Percentiles rank a stretch among this genome's conserved stretches.
These are phyloP conservation scores for Aegithalos caudatus DNA, from an alignment of 2,113 vertebrate species.

Conservation along the genomic window DNA sequence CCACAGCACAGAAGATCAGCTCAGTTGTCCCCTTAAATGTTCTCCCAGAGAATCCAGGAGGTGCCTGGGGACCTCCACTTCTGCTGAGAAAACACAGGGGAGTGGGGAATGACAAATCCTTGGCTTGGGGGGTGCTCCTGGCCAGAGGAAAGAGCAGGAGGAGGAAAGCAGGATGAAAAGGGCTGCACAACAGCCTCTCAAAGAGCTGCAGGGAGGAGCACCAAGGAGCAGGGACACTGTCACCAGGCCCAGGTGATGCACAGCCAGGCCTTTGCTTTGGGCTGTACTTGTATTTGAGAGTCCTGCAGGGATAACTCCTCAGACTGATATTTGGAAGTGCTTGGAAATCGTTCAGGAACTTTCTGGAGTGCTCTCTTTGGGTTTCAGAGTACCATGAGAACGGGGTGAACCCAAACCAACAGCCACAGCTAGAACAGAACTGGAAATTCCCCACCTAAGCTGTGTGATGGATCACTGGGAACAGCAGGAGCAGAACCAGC, in stretches of 20 bases:
- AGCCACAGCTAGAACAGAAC: not conserved
- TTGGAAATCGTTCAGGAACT: not conserved
- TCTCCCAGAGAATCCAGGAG: not conserved
- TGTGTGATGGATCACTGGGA: not conserved
- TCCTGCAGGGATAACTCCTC: not conserved
- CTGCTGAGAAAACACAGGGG: not conserved
- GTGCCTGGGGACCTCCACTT: not conserved
- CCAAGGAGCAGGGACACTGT: fast-evolving
- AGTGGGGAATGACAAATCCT: not conserved
- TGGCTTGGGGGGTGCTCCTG: not conserved
- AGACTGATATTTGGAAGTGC: not conserved
- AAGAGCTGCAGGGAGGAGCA: not conserved
- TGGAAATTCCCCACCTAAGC: not conserved
- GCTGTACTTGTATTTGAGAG: not conserved
- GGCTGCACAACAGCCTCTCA: not conserved
- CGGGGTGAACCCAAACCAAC: not conserved
- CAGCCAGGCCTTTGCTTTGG: not conserved
- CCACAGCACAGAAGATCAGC: not conserved
- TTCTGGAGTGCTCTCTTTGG: not conserved
- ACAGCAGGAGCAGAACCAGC: not conserved
- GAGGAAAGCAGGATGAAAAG: not conserved
- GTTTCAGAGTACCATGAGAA: not conserved
- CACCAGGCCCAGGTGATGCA: not conserved
- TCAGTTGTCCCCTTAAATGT: not conserved
- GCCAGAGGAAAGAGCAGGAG: not conserved